Percentiles rank a stretch among this genome's conserved stretches.
phyloP scores from a whole-genome alignment of 2,888 invertebrate species.

The Metellina segmentata region DNA sequence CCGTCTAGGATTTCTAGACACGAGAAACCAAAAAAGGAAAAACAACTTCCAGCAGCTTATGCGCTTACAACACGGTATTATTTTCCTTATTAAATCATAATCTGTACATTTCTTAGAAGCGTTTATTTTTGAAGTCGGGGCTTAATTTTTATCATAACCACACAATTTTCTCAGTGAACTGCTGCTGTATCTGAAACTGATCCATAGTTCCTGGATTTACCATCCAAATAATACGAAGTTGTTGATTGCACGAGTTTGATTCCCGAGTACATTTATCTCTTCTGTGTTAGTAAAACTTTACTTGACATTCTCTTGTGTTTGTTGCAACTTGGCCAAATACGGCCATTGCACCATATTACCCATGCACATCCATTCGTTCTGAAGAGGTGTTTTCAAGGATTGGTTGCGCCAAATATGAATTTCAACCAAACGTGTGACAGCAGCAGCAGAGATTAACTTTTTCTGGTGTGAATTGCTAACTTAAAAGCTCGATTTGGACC shows the following conservation, averaged over 20 bases:
- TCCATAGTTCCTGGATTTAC: background rate
- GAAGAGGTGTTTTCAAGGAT: no score
- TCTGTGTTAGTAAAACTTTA: no score
- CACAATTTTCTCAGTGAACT: background rate
- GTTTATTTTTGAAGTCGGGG: background rate
- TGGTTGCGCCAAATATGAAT: no score
- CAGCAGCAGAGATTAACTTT: no score
- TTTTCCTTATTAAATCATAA: background rate
- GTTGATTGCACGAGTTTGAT: background rate
- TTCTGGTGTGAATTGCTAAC: no score
- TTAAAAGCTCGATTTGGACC: no score
- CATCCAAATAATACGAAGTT: background rate
- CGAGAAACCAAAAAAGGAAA: conserved; percentile 48
- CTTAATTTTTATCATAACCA: background rate
- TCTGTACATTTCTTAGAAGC: background rate
- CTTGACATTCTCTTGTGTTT: no score
- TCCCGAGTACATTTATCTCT: background rate
- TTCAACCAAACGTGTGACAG: no score
- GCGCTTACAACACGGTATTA: conserved; percentile 41
- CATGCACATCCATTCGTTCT: no score
- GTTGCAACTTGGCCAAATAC: no score
- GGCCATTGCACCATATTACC: no score
- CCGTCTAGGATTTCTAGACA: conserved; percentile 15
- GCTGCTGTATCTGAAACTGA: background rate
- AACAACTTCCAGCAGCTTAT: conserved; percentile 66